Conservation (phyloP, 2,888 invertebrate species). For the Autographa gamma region DNA sequence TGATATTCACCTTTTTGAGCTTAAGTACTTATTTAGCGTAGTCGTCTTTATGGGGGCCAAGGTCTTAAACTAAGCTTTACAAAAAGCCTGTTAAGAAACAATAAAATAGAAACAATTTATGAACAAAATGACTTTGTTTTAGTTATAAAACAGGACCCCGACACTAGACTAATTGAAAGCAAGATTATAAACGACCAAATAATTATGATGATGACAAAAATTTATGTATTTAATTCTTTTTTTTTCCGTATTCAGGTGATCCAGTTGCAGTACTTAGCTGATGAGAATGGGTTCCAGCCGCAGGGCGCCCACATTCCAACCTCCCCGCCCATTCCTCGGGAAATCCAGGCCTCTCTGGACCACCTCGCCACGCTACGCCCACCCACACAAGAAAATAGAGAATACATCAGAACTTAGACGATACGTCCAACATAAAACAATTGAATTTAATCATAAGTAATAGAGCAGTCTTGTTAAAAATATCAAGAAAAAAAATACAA, state of each 20-base stretch:
- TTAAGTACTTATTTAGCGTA: not conserved
- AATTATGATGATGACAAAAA: not conserved
- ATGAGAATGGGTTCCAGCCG: conserved; percentile 93
- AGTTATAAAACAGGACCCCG: too few species aligned
- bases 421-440: conserved; percentile 6
- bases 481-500: conserved; percentile 20
- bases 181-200: too few species aligned
- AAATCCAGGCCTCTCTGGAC: conserved; percentile 90
- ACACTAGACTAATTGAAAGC: too few species aligned
- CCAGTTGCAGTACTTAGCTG: conserved; percentile 91
- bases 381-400: conserved; percentile 69
- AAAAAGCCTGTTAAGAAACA: too few species aligned
- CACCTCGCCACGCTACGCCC: conserved; percentile 91
- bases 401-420: conserved; percentile 61
- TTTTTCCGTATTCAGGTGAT: conserved; percentile 79
- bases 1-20: not conserved
- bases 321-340: conserved; percentile 91
- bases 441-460: conserved; percentile 24
- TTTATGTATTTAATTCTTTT: not conserved
- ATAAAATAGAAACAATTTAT: too few species aligned
- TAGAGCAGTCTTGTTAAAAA: conserved; percentile 16
- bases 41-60: not conserved
- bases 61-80: not conserved
- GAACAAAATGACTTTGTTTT: too few species aligned
- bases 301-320: conserved; percentile 90